Evolutionary conservation across 1,140 invertebrate species (phyloP), one percentile per base, ranked within the genome.

Genomic region (Hypsibius dujardini): DNA sequence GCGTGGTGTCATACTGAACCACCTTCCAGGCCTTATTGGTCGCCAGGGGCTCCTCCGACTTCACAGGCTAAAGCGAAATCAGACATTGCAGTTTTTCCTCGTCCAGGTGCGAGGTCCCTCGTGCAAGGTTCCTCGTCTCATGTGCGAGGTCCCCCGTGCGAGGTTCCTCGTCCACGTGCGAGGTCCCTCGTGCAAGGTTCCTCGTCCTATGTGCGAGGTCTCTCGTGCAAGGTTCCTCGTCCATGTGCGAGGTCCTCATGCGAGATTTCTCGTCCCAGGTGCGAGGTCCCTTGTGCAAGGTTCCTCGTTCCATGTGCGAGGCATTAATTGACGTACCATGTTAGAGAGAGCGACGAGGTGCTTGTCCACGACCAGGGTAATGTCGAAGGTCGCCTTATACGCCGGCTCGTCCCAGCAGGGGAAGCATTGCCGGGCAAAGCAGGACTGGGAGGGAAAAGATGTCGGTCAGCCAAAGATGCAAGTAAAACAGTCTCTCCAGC

Each of bases 361-460:
- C 70, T 80, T 78, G 1, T 89, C 88, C 71, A 91, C 88, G 74
- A 86, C 83, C 1, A 97, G 79, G 0, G 87, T 87, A 69, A 98
- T 88, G 78, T 93, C 87, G 83, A 97, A 98, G 1, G 90, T 92
- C 2, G 92, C 89, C 80, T 97, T 98, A 2, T 92, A 84, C 12
- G 90, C 89, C 50, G 94, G 94, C 79, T 97, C 94, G 81, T 97
- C 94, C 92, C 92, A 97, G 79, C 93, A 96, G 3, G 94, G 93
- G 77, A 98, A 96, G 77, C 91, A 92, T 74, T 89, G 82, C 71
- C 93, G 83, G 12, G 62, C 62, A 42, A 67, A 28, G 92, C 93
- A 85, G 95, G 90, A 46, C 90, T 93, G 0, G 94, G 87, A 46
- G 74, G 46, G 40, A 71, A 56, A 47, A 71, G 70, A 74, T 46